Evolutionary conservation across 1,140 invertebrate species (phyloP), one percentile per base, ranked within the genome.

Genomic region (Drosophila melanica): DNA sequence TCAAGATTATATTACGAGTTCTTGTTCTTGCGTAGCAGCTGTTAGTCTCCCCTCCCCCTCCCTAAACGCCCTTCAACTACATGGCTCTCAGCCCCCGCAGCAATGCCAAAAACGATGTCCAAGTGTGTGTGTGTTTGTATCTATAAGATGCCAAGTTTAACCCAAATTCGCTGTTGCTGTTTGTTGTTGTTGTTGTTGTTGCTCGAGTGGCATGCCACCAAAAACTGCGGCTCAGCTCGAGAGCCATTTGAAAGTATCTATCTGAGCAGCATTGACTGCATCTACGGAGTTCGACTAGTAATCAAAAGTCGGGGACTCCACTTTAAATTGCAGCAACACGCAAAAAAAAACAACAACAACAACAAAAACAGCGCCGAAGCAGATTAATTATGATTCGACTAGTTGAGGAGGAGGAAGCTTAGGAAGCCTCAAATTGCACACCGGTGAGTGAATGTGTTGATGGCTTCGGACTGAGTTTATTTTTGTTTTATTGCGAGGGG

Each of bases 281-380:
- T 62, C 65, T 64, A 65, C 18, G 67, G 44, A 67, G 79, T 85
- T 80, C 77, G 73, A 74, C 73, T 72, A 73, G 81, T 73, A 85
- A 77, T 85, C 77, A 82, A 72, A 67, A 79, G 76, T 60, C 59
- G 80, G 76, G 70, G 73, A 84, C 77, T 79, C 81, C 77, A 86
- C 78, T 81, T 86, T 73, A 86, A 86, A 87, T 87, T 87, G 82
- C 82, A 73, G 82, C 82, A 86, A 87, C 82, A 87, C 82, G 82
- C 82, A 86, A 81, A 76, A 77, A 81, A n/a, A n/a, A n/a, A n/a
- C n/a, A n/a, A n/a, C n/a, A n/a, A n/a, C n/a, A n/a, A n/a, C n/a
- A n/a, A n/a, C n/a, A n/a, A n/a, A n/a, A n/a, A n/a, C n/a, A n/a
- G n/a, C 71, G 78, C 75, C 75, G 66, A 86, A 87, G 82, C 82